These are phyloP conservation scores for Epinephelus malabaricus DNA, from an alignment of 2,797 vertebrate species.

Conservation along the genomic window DNA sequence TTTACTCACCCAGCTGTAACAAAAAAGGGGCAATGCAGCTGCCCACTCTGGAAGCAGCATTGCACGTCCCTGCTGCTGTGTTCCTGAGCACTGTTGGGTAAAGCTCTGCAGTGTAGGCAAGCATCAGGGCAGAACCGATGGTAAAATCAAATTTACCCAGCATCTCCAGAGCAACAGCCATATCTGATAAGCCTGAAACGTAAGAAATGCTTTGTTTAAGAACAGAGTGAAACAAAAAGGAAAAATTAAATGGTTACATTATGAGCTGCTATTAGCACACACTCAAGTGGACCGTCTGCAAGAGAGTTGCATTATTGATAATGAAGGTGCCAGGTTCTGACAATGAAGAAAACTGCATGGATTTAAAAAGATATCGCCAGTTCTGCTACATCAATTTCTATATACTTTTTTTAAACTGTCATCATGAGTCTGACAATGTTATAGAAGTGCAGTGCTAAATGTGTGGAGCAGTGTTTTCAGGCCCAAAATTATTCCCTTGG, in stretches of 20 bases:
- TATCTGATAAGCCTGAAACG: constrained; percentile 72
- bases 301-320: not conserved
- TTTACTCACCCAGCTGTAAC: constrained; percentile 84
- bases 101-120: constrained; percentile 89
- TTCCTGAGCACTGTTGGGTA: constrained; percentile 92
- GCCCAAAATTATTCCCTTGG: not conserved
- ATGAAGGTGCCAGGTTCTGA: not conserved
- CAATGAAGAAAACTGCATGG: not conserved
- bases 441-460: not conserved
- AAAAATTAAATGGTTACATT: not conserved
- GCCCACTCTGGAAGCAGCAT: constrained; percentile 88
- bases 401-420: too few species aligned
- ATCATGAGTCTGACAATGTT: not conserved
- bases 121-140: constrained; percentile 86
- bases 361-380: not conserved
- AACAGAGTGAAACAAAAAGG: not conserved
- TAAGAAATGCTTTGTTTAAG: not conserved
- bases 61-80: constrained; percentile 89
- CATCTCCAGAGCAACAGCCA: constrained; percentile 88
- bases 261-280: not conserved
- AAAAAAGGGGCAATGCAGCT: constrained; percentile 90
- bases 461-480: not conserved
- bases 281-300: not conserved
- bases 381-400: not conserved
- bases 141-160: constrained; percentile 89